Base-by-base conservation (phyloP, 92 coral and sea anemone genomes). In the Heteractis magnifica region DNA sequence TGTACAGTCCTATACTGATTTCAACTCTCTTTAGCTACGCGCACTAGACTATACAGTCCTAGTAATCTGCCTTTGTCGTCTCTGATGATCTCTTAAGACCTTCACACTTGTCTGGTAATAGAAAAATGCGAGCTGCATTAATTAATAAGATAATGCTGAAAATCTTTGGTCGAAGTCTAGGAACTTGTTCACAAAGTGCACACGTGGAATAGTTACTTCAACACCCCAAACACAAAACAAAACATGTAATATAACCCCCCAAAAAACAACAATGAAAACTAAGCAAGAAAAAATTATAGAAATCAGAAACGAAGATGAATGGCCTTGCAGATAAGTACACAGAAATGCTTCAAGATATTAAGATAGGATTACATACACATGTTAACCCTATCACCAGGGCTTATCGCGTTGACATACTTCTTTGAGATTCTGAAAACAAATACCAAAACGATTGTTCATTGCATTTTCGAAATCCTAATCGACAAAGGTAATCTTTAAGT, bases 311-410 rank as follows among this genome's bases (percentile, higher is more conserved):
- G 44, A 34, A 34, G 44, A 34, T 34, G 44, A 34, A 34, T 34
- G 44, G 44, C 44, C 3, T 34, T 34, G 44, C 5, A 0, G 26
- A n/a, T 68, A 68, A 20, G 73, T 68, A 68, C 73, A 68, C 44
- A 68, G 26, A 23, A 26, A 3, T 4, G 14, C 73, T 68, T 68
- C 44, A 68, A 10, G 50, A 10, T 26, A 68, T 68, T 68, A 26
- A 9, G 73, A 11, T 20, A 68, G 26, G 73, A 68, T 68, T 68
- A 68, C 18, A 9, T 8, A 26, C 49, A 68, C 18, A 11, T 68
- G 73, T 68, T 68, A 13, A 26, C 18, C 8, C 70, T 62, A 68
- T 68, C 73, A 68, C 73, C 23, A 68, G 23, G 70, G 70, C 70
- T 62, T 62, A 62, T 18, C 1, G 20, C 3, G 49, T 26, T 68